Conservation (phyloP, 2,888 invertebrate species). For the Petrolisthes manimaculis region DNA sequence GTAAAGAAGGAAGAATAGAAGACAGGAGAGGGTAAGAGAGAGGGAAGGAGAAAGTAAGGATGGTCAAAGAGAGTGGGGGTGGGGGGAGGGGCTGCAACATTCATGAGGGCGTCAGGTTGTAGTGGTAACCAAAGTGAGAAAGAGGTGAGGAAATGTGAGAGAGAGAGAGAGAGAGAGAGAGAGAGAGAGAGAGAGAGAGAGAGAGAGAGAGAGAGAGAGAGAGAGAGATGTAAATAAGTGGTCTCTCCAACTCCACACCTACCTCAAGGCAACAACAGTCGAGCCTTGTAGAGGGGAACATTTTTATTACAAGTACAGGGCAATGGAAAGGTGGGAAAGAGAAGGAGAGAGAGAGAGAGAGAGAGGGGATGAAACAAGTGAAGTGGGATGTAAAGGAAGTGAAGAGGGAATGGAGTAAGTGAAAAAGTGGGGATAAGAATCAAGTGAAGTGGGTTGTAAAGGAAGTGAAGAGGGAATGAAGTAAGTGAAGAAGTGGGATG, state of each 20-base stretch:
- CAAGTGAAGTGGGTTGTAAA: not conserved
- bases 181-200: not conserved
- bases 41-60: not conserved
- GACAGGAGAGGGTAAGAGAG: not conserved
- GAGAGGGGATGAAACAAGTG: too few species aligned
- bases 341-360: too few species aligned
- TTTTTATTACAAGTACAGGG: too few species aligned
- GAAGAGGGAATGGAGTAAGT: not conserved
- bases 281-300: too few species aligned
- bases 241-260: not conserved
- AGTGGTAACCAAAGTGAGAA: not conserved
- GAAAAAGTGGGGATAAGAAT: not conserved
- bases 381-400: too few species aligned
- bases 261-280: too few species aligned
- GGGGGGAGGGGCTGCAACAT: too few species aligned
- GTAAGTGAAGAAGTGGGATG: too few species aligned
- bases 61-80: too few species aligned
- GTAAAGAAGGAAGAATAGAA: not conserved
- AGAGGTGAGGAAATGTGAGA: not conserved
- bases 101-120: too few species aligned
- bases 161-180: not conserved
- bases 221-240: not conserved
- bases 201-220: constrained; percentile 2
- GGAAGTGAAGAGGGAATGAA: not conserved
- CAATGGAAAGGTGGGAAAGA: too few species aligned